Percentiles rank a stretch among this genome's conserved stretches.
Conservation (phyloP, 2,113 vertebrate species). For the Cranoglanis bouderius region DNA sequence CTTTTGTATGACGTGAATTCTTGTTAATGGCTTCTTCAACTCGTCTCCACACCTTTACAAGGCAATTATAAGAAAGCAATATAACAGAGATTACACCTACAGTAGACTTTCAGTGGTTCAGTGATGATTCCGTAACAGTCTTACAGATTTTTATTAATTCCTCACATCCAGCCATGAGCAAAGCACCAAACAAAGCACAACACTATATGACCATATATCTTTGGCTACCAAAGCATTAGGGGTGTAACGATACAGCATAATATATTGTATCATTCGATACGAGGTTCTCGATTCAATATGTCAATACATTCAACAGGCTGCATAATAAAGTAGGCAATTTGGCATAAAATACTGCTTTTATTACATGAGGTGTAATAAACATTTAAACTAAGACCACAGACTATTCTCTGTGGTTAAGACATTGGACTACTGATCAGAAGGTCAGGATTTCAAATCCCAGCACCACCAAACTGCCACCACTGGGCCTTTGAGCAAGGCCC, state of each 20-base stretch:
- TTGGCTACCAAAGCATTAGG: conserved; percentile 43
- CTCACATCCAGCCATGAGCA: conserved; percentile 15
- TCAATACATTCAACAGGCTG: not conserved
- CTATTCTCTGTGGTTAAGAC: not conserved
- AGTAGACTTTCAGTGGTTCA: not conserved
- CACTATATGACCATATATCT: not conserved
- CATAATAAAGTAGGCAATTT: not conserved
- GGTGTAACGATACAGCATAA: conserved; percentile 8
- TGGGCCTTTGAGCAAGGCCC: too few species aligned
- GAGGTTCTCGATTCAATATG: not conserved
- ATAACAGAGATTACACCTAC: not conserved
- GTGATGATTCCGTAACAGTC: not conserved
- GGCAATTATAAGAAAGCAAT: conserved; percentile 29
- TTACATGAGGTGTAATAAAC: not conserved
- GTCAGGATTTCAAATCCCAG: too few species aligned
- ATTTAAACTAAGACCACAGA: not conserved
- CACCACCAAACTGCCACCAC: too few species aligned
- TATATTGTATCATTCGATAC: not conserved
- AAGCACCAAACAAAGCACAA: conserved; percentile 46
- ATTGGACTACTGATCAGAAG: too few species aligned
- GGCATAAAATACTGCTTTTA: not conserved
- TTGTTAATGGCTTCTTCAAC: conserved; percentile 51
- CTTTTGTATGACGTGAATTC: conserved; percentile 13
- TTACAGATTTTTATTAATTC: not conserved
- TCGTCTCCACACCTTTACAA: conserved; percentile 33